phyloP scores from a whole-genome alignment of 2,888 invertebrate species.

The Drosophila parthenogenetica region DNA sequence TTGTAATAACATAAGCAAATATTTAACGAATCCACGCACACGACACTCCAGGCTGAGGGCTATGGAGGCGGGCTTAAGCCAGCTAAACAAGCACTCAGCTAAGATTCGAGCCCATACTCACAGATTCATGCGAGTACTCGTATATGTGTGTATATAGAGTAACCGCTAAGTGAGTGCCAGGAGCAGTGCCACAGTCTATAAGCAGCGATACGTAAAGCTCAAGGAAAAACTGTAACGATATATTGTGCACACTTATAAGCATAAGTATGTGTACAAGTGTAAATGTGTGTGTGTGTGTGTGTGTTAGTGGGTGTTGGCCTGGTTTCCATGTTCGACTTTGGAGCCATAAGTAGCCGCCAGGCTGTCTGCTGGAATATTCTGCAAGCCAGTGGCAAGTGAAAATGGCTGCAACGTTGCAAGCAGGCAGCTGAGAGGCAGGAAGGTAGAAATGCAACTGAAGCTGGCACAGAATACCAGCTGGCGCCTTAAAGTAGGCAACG shows the following conservation, averaged over 20 bases:
- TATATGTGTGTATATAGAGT: conserved; percentile 55
- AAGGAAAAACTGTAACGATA: conserved; percentile 60
- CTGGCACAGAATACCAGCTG: conserved; percentile 36
- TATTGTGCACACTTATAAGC: conserved; percentile 44
- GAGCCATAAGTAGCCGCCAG: conserved; percentile 68
- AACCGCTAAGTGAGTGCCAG: conserved; percentile 74
- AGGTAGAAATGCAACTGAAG: conserved; percentile 13
- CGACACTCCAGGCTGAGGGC: conserved; percentile 10
- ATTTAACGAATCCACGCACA: conserved; percentile 67
- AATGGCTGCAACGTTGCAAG: conserved; percentile 43
- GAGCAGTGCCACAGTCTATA: conserved; percentile 73
- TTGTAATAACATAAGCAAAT: conserved; percentile 52
- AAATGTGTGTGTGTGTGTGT: conserved; percentile 7
- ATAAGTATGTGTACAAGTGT: conserved; percentile 10
- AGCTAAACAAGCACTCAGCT: conserved; percentile 63
- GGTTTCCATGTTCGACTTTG: conserved; percentile 50
- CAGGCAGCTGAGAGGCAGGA: conserved; percentile 2
- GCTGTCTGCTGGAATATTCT: conserved; percentile 67
- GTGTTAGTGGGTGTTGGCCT: conserved; percentile 43
- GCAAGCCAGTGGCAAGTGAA: conserved; percentile 47
- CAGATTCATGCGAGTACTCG: conserved; percentile 11
- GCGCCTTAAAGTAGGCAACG: conserved; percentile 48
- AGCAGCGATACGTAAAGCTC: conserved; percentile 67
- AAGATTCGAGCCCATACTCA: conserved; percentile 39
- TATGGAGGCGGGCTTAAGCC: conserved; percentile 31